Percentiles rank a stretch among this genome's conserved stretches.
phyloP scores from a whole-genome alignment of 92 coral and sea anemone genomes.

The Isaurus tuberculatus region DNA sequence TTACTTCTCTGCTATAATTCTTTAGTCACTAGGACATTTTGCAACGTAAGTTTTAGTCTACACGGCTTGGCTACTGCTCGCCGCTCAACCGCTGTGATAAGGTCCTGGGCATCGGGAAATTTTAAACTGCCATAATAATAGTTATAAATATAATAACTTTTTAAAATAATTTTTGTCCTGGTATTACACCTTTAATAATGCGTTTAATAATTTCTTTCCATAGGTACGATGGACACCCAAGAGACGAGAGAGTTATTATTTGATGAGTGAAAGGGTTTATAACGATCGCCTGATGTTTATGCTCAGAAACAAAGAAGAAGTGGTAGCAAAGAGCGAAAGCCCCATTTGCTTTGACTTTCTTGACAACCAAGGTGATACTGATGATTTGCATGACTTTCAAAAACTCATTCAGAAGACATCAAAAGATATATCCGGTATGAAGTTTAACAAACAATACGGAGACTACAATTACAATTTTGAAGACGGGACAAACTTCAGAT shows the following conservation, averaged over 20 bases:
- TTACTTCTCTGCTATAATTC: no score
- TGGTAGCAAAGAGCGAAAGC: slow-evolving; percentile 57
- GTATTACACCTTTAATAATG: no score
- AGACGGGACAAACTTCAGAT: slow-evolving; percentile 37
- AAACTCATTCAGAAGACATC: slow-evolving; percentile 76
- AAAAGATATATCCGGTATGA: slow-evolving; percentile 66
- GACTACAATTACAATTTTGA: slow-evolving; percentile 67
- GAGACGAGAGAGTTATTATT: slow-evolving; percentile 87
- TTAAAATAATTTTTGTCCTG: no score
- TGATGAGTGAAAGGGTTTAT: slow-evolving; percentile 90
- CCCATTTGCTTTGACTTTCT: slow-evolving; percentile 80
- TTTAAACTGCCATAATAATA: no score
- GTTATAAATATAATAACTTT: no score
- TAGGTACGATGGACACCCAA: slow-evolving; percentile 92
- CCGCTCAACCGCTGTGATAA: no score
- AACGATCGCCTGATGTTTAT: slow-evolving; percentile 81
- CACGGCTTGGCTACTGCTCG: no score
- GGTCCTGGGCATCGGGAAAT: no score
- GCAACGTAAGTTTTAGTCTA: no score
- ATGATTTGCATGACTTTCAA: slow-evolving; percentile 80
- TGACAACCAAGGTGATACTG: slow-evolving; percentile 73
- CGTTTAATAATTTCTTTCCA: neutral
- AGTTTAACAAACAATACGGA: slow-evolving; percentile 68
- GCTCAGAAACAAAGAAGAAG: slow-evolving; percentile 76
- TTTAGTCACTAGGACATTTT: no score